These are phyloP conservation scores for Dipodomys ordii DNA, from an alignment of 2,113 vertebrate species.

Conservation along the genomic window DNA sequence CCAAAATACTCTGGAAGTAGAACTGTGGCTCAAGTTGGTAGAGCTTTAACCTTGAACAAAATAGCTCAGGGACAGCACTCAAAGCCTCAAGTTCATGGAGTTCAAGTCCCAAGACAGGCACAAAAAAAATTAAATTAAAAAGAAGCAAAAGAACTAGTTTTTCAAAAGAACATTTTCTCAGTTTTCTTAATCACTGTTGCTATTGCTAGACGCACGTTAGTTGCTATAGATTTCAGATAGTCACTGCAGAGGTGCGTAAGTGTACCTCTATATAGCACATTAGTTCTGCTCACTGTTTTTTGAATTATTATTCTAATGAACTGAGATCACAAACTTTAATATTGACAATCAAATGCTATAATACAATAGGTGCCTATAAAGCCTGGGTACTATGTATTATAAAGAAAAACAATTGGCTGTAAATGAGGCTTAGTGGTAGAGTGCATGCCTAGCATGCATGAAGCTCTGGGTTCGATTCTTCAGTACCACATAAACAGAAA, in stretches of 20 bases:
- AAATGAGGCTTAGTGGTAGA: too few relatives aligned
- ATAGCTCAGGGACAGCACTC: too few relatives aligned
- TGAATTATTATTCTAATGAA: background rate
- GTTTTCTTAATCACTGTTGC: background rate
- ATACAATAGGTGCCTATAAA: background rate
- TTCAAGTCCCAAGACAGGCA: too few relatives aligned
- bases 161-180: background rate
- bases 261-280: fast-evolving
- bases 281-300: background rate
- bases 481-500: too few relatives aligned
- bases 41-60: too few relatives aligned
- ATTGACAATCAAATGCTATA: conserved; percentile 2
- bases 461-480: too few relatives aligned
- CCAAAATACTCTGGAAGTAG: too few relatives aligned
- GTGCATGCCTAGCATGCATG: too few relatives aligned
- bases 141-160: background rate
- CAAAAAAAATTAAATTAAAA: background rate
- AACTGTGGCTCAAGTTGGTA: too few relatives aligned
- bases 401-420: background rate
- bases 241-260: fast-evolving
- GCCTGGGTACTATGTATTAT: background rate
- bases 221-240: background rate
- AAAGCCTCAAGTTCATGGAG: too few relatives aligned
- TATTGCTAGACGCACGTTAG: background rate
- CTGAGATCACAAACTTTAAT: background rate